Evolutionary conservation across 2,888 invertebrate species (phyloP).

Genomic region (Ochropleura plecta): DNA sequence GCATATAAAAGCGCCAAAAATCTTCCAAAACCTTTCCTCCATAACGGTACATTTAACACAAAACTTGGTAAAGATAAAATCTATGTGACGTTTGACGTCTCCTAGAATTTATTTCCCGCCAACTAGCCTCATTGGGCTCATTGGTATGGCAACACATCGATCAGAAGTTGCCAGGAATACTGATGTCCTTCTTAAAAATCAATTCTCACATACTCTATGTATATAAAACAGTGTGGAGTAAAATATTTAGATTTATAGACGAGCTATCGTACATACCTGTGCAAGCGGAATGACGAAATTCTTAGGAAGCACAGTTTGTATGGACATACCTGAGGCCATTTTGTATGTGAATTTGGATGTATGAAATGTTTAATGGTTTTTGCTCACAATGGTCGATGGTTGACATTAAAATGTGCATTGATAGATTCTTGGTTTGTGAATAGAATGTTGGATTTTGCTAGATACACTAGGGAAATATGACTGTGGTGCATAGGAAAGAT

Average conservation of each 20-base stretch:
- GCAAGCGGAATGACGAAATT: constrained; percentile 43
- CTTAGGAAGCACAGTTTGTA: constrained; percentile 45
- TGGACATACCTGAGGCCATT: constrained; percentile 26
- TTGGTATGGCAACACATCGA: constrained; percentile 64
- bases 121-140: constrained; percentile 60
- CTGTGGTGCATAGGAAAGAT: background rate
- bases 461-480: background rate
- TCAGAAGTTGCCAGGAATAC: constrained; percentile 54
- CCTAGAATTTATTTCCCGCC: constrained; percentile 32
- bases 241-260: constrained; percentile 55
- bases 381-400: constrained; percentile 38
- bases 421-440: constrained; percentile 47
- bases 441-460: constrained; percentile 7
- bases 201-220: constrained; percentile 62
- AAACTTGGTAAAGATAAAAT: constrained; percentile 46
- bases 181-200: constrained; percentile 65
- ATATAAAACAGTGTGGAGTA: constrained; percentile 31
- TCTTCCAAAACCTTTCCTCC: constrained; percentile 26
- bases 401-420: constrained; percentile 53
- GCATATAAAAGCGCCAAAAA: constrained; percentile 42
- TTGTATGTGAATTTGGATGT: constrained; percentile 46
- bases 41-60: constrained; percentile 41
- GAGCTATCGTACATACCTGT: constrained; percentile 40
- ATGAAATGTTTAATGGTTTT: constrained; percentile 50
- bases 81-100: constrained; percentile 28